Evolutionary conservation across 2,888 invertebrate genomes (phyloP).

Genomic region (Spilarctia lutea): DNA sequence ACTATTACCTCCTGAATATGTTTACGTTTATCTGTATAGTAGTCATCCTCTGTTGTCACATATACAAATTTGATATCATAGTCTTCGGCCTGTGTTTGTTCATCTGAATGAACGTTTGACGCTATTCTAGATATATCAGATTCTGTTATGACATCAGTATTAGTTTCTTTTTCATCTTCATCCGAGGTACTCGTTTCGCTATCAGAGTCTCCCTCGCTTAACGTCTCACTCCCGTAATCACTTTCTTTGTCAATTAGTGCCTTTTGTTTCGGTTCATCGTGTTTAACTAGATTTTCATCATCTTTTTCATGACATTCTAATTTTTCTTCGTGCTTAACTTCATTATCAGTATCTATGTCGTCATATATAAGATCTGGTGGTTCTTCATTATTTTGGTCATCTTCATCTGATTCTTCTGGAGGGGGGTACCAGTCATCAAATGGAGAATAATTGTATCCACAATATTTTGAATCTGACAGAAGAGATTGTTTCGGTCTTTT

Average conservation of each 20-base stretch:
- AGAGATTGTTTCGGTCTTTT: too few relatives aligned
- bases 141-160: background rate
- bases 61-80: constrained; percentile 14
- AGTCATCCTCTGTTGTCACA: background rate
- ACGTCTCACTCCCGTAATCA: background rate
- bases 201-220: background rate
- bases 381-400: background rate
- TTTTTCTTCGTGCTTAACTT: too few relatives aligned
- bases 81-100: background rate
- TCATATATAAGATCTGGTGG: too few relatives aligned
- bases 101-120: background rate
- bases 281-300: background rate
- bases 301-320: background rate
- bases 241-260: background rate
- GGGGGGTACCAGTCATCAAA: too few relatives aligned
- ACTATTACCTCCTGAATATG: constrained; percentile 41
- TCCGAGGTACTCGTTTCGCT: constrained; percentile 14
- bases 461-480: too few relatives aligned
- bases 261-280: background rate
- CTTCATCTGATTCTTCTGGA: background rate
- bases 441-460: too few relatives aligned
- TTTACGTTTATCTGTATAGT: constrained; percentile 4
- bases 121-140: background rate
- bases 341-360: background rate
- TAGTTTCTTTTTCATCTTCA: background rate